Evolutionary conservation across 2,113 vertebrate genomes (phyloP).

Genomic region (Polypterus bichir): DNA sequence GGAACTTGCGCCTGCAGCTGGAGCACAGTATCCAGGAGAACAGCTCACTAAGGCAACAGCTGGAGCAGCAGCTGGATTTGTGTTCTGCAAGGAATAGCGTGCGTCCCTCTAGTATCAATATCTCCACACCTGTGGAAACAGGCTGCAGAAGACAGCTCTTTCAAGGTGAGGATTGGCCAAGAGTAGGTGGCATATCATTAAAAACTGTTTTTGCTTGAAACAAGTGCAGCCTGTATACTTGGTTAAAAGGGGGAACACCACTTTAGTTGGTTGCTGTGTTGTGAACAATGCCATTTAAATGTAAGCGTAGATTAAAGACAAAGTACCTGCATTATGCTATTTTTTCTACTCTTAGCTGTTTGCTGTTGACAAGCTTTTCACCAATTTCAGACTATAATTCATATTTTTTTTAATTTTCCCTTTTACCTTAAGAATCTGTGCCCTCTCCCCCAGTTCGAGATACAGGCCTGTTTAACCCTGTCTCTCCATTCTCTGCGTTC

Average conservation of each 20-base stretch:
- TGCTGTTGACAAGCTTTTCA: not conserved
- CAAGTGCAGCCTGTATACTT: too few relatives aligned
- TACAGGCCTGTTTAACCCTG: slow-evolving; percentile 38
- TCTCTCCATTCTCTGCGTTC: slow-evolving; percentile 26
- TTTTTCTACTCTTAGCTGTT: not conserved
- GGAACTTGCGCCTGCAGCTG: slow-evolving; percentile 51
- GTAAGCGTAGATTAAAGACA: not conserved
- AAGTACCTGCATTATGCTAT: not conserved
- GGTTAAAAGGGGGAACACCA: too few relatives aligned
- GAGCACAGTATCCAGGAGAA: slow-evolving; percentile 65
- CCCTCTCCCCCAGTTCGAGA: slow-evolving; percentile 70
- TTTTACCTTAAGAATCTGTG: slow-evolving; percentile 42
- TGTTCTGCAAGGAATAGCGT: slow-evolving; percentile 19
- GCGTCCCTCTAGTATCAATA: slow-evolving; percentile 26
- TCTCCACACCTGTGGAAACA: slow-evolving; percentile 39
- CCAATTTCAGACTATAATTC: too few relatives aligned
- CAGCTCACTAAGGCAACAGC: slow-evolving; percentile 50
- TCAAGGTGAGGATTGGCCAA: slow-evolving; percentile 32
- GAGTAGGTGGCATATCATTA: not conserved
- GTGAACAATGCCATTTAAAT: too few relatives aligned
- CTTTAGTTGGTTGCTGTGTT: too few relatives aligned
- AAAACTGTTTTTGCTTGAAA: too few relatives aligned
- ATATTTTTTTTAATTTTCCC: not conserved
- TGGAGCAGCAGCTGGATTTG: slow-evolving; percentile 41
- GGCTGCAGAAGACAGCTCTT: slow-evolving; percentile 38